A percentile compares a stretch with the other conserved stretches of the same genome.
Conservation (phyloP, 2,113 vertebrate genomes). For the Zonotrichia leucophrys region DNA sequence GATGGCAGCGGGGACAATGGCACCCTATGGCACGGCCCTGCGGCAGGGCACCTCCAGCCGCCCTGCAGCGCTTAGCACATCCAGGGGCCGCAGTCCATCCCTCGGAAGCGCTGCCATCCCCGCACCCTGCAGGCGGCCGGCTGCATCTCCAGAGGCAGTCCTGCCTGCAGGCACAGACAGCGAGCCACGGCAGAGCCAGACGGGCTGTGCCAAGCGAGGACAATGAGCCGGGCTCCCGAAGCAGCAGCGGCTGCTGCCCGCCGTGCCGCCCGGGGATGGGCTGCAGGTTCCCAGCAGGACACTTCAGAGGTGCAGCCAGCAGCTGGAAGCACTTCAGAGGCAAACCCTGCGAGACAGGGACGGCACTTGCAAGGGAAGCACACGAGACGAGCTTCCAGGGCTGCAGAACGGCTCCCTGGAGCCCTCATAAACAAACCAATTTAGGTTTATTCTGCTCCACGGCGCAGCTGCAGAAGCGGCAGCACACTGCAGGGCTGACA, state of each 20-base stretch:
- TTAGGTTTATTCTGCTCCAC: background rate
- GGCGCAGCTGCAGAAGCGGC: background rate
- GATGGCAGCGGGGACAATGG: accelerated
- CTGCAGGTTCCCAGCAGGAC: background rate
- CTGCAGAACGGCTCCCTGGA: background rate
- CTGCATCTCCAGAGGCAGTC: background rate
- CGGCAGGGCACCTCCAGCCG: background rate
- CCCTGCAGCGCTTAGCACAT: background rate
- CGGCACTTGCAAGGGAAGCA: background rate
- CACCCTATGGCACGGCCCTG: background rate
- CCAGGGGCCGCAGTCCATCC: background rate
- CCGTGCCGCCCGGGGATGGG: background rate
- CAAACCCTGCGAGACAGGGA: background rate
- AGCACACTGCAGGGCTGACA: background rate
- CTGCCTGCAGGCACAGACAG: background rate
- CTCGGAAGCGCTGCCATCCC: background rate
- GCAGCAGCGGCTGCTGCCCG: background rate
- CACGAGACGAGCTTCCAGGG: background rate
- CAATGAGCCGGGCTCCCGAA: background rate
- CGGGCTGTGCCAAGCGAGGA: background rate
- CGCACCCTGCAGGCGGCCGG: background rate
- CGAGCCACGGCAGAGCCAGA: background rate
- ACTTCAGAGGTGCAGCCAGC: constrained; percentile 13
- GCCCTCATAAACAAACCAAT: background rate
- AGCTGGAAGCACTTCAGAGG: constrained; percentile 32